phyloP scores from a whole-genome alignment of 2,888 invertebrate genomes.

The Coleophora flavipennella region DNA sequence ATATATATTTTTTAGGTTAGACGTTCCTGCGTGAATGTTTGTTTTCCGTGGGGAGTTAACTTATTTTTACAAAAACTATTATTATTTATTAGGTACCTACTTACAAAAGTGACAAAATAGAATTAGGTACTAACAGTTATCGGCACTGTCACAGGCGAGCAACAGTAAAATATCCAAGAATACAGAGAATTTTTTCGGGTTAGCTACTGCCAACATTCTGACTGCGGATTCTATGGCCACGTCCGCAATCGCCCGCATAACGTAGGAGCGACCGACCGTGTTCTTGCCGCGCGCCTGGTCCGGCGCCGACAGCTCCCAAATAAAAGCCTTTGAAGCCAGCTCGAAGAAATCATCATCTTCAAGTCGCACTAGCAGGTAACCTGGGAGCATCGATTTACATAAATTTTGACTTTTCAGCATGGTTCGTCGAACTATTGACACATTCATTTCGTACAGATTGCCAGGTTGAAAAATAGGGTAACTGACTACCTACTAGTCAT shows the following conservation, averaged over 20 bases:
- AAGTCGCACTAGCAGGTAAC: slow-evolving; percentile 39
- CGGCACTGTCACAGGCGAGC: slow-evolving; percentile 33
- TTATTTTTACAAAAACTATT: no score
- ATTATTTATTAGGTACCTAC: no score
- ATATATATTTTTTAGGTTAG: no score
- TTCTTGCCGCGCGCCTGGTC: slow-evolving; percentile 22
- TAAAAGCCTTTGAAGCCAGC: slow-evolving; percentile 31
- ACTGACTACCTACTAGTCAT: no score
- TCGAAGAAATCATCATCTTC: slow-evolving; percentile 40
- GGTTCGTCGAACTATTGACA: no score
- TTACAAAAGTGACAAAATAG: no score
- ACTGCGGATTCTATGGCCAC: slow-evolving; percentile 28
- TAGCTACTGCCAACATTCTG: slow-evolving; percentile 42
- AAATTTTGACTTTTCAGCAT: not conserved
- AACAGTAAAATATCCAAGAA: slow-evolving; percentile 38
- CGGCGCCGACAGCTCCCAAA: slow-evolving; percentile 42
- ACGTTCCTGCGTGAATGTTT: no score
- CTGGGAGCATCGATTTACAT: slow-evolving; percentile 19
- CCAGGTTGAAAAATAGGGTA: no score
- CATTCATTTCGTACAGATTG: no score
- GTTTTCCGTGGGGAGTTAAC: no score
- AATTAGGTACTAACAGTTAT: slow-evolving; percentile 41
- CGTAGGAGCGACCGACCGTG: slow-evolving; percentile 18
- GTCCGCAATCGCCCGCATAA: slow-evolving; percentile 30
- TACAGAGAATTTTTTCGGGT: slow-evolving; percentile 29